Conservation (phyloP, 2,113 vertebrate species). For the Gallinago undulata region DNA sequence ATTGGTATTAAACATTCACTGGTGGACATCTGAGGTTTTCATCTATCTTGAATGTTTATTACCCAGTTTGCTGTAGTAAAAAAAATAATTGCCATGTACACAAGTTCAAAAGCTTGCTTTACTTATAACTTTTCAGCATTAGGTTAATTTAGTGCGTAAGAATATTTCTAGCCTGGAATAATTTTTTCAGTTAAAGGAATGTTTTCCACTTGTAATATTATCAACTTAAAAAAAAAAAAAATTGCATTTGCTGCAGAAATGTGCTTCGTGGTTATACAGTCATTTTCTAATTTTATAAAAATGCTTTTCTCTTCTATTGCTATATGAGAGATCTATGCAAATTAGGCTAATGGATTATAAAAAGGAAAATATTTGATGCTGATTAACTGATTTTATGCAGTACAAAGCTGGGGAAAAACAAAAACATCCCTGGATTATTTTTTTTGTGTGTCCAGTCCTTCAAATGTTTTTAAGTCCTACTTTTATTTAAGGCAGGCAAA, state of each 20-base stretch:
- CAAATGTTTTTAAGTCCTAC: neutral
- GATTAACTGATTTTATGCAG: neutral
- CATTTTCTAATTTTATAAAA: constrained; percentile 19
- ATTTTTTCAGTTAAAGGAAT: neutral
- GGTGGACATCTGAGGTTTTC: neutral
- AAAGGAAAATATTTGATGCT: constrained; percentile 18
- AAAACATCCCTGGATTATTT: neutral
- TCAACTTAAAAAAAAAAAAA: neutral
- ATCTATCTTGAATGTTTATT: neutral
- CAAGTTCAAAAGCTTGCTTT: neutral
- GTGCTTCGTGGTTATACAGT: neutral
- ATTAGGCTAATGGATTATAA: neutral
- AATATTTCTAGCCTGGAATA: neutral
- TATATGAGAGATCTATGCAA: neutral
- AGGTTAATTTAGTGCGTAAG: neutral
- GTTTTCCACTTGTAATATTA: neutral
- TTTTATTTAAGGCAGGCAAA: neutral
- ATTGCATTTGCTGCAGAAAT: neutral
- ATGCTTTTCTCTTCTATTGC: neutral
- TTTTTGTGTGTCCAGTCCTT: neutral
- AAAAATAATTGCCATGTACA: neutral
- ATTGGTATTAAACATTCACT: neutral
- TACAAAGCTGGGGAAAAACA: neutral
- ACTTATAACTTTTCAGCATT: neutral
- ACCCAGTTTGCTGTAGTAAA: neutral